These are phyloP conservation scores for Metopia argyrocephala DNA, from an alignment of 2,888 invertebrate genomes.

Conservation along the genomic window DNA sequence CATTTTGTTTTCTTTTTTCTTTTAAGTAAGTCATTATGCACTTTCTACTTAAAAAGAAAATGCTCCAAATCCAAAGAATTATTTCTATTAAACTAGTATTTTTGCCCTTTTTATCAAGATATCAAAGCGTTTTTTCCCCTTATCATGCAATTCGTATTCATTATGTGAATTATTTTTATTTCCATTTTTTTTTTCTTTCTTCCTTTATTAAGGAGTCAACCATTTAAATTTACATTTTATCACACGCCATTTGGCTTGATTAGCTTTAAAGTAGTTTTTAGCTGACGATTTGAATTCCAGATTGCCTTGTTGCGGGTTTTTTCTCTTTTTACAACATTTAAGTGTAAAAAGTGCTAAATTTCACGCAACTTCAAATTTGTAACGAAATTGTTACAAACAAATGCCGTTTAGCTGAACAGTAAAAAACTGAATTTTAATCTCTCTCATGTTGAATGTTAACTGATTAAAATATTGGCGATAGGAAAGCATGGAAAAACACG, in stretches of 20 bases:
- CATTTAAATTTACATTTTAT: conserved; percentile 65
- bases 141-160: neutral
- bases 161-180: conserved; percentile 13
- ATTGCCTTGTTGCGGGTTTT: no score
- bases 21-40: conserved; percentile 54
- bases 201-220: conserved; percentile 32
- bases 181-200: neutral
- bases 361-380: conserved; percentile 64
- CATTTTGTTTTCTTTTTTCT: neutral
- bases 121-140: conserved; percentile 28
- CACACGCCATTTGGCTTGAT: conserved; percentile 62
- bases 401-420: conserved; percentile 65
- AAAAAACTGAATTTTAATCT: conserved; percentile 61
- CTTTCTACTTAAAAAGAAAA: neutral
- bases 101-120: conserved; percentile 28
- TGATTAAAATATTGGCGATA: conserved; percentile 51
- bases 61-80: conserved; percentile 27
- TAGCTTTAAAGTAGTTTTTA: conserved; percentile 36
- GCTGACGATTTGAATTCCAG: conserved; percentile 5
- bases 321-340: conserved; percentile 47
- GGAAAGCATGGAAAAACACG: conserved; percentile 49
- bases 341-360: conserved; percentile 63
- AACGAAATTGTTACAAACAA: conserved; percentile 63
- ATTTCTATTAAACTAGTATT: conserved; percentile 13
- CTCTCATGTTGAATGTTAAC: conserved; percentile 27